These are phyloP conservation scores for Glaucidium brasilianum DNA, from an alignment of 2,113 vertebrate species.

Conservation along the genomic window DNA sequence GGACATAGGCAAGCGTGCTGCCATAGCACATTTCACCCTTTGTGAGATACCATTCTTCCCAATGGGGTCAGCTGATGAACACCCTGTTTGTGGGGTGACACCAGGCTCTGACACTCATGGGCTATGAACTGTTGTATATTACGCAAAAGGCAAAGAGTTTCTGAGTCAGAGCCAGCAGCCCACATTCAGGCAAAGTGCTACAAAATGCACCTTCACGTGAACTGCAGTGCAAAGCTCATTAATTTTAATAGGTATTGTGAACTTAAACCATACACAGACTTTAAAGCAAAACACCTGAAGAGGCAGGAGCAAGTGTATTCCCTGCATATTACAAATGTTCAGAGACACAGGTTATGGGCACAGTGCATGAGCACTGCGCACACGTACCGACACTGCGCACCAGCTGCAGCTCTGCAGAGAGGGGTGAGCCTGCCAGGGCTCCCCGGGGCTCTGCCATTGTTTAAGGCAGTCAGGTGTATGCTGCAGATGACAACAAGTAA, in stretches of 20 bases:
- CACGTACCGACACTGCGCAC: fast-evolving
- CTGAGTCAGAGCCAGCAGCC: background rate
- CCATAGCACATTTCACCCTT: background rate
- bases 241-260: background rate
- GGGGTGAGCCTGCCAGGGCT: background rate
- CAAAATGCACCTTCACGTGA: background rate
- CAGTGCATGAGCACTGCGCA: fast-evolving
- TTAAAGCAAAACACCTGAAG: background rate
- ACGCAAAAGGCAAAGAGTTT: background rate
- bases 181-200: background rate
- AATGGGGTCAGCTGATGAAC: fast-evolving
- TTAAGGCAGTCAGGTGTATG: background rate
- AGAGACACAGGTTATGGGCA: background rate
- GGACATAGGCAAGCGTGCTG: fast-evolving
- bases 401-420: background rate
- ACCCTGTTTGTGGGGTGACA: background rate
- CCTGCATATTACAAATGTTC: background rate
- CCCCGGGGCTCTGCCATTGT: background rate
- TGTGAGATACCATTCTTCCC: fast-evolving
- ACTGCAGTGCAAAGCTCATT: conserved; percentile 7
- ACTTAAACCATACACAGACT: background rate
- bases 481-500: background rate
- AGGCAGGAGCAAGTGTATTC: background rate
- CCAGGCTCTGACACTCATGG: background rate
- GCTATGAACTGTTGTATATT: background rate